Conservation (phyloP, 2,888 invertebrate genomes). For the Hirtodrosophila alboralis region DNA sequence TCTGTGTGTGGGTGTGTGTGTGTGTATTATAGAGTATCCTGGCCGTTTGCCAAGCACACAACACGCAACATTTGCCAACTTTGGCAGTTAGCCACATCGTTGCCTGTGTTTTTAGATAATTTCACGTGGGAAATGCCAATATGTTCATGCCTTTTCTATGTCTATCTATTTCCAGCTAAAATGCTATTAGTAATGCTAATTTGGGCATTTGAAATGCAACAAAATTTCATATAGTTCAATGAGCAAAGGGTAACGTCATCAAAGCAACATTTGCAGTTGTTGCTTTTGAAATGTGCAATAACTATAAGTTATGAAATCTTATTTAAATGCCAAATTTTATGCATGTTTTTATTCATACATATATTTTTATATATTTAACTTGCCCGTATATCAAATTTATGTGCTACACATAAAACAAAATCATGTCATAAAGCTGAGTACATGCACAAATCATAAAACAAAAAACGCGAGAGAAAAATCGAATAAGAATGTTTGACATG, state of each 20-base stretch:
- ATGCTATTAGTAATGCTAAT: slow-evolving; percentile 45
- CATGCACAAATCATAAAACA: slow-evolving; percentile 55
- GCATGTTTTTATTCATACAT: too few relatives aligned
- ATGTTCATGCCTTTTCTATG: slow-evolving; percentile 7
- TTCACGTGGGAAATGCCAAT: slow-evolving; percentile 49
- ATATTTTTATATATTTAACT: too few relatives aligned
- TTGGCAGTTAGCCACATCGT: slow-evolving; percentile 10
- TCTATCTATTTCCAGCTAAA: slow-evolving; percentile 8
- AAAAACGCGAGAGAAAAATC: slow-evolving; percentile 3
- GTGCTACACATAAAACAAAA: slow-evolving; percentile 65
- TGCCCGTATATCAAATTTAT: slow-evolving; percentile 45
- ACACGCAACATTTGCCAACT: slow-evolving; percentile 38
- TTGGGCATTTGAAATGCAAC: slow-evolving; percentile 27
- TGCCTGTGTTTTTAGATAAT: slow-evolving; percentile 2
- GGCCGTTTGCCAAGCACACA: slow-evolving; percentile 56
- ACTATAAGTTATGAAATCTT: slow-evolving; percentile 5
- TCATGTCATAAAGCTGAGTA: slow-evolving; percentile 51
- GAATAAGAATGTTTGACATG: background rate
- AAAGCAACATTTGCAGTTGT: slow-evolving; percentile 1
- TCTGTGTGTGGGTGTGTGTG: too few relatives aligned
- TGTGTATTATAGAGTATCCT: slow-evolving; percentile 1
- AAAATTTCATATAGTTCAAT: slow-evolving; percentile 17
- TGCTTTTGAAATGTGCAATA: slow-evolving; percentile 21
- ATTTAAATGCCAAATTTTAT: slow-evolving; percentile 12
- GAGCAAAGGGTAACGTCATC: slow-evolving; percentile 12